Conservation (phyloP, 2,888 invertebrate species). For the Amiota communis region DNA sequence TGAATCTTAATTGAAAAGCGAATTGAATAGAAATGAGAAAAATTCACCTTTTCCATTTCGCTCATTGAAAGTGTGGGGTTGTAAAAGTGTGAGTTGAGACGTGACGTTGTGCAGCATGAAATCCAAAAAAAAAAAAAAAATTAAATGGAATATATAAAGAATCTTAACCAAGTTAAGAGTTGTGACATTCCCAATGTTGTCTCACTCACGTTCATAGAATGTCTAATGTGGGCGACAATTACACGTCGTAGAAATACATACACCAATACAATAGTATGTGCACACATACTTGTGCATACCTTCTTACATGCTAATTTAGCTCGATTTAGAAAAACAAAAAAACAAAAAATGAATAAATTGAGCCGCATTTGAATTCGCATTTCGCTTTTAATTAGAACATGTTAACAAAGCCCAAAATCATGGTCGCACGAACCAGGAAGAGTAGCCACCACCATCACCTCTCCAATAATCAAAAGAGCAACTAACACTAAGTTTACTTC, state of each 20-base stretch:
- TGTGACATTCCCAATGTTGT: not conserved
- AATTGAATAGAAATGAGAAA: conserved; percentile 16
- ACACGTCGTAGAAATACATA: not conserved
- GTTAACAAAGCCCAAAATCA: conserved; percentile 24
- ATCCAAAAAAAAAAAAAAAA: no score
- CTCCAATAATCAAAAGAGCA: no score
- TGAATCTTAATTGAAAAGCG: conserved; percentile 26
- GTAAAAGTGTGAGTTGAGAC: conserved; percentile 5
- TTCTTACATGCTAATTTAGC: conserved; percentile 15
- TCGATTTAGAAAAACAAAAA: not conserved
- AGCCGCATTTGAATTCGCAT: not conserved
- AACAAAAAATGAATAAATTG: not conserved
- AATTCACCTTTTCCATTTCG: conserved; percentile 13
- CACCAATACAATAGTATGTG: no score
- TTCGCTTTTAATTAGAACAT: conserved; percentile 22
- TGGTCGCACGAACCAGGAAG: conserved; percentile 24
- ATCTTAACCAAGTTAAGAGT: no score
- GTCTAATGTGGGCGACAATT: conserved; percentile 14
- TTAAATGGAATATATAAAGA: no score
- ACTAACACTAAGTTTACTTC: no score
- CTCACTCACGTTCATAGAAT: not conserved
- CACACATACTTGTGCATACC: no score
- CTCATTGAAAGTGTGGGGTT: conserved; percentile 11
- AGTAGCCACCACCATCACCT: not conserved
- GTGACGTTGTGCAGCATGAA: not conserved